Evolutionary conservation across 2,797 vertebrate genomes (phyloP), one percentile per base, ranked within the genome.

Genomic region (Nothura maculosa): DNA sequence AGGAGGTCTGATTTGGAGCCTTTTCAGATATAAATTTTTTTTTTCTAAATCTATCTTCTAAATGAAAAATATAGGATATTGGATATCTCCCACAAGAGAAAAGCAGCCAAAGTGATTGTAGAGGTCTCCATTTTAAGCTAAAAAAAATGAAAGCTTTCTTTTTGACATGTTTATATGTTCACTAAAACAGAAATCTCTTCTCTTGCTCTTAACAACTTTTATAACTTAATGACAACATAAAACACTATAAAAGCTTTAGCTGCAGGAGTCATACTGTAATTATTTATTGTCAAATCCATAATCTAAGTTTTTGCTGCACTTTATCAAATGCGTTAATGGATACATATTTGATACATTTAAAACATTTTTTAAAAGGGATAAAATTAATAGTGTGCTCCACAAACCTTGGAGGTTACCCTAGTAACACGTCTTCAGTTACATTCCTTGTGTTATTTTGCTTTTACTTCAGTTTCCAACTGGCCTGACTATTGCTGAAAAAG

Each of bases 341-440:
- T 48, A 27, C 18, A 47, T 2, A 25, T 48, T 21, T 47, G 19
- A 21, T 60, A 43, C 14, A 66, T 89, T 84, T 83, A 57, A 79
- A 90, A 69, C 14, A 55, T 38, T n/a, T n/a, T n/a, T n/a, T 43
- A 57, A 34, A 54, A 58, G 25, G 74, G 13, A 6, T 60, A 63
- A 61, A 64, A 25, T 9, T 36, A 32, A 66, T 52, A 64, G 9
- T 7, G 7, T 1, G 0, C 14, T 70, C 81, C 57, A 7, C 38
- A 48, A 77, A 57, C 27, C 10, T 57, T 43, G 28, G 32, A 62
- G 4, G 38, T 38, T 38, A 38, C 38, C 38, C 38, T 63, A n/a
- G 18, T 68, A 19, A 36, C 14, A 14, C 20, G 25, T 24, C 28
- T 32, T 50, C 4, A 0, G 0, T 36, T 43, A 20, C 38, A 55